Percentiles rank a stretch among this genome's conserved stretches.
These are phyloP conservation scores for Brevimyrus niger DNA, from an alignment of 2,113 vertebrate species.

Conservation along the genomic window DNA sequence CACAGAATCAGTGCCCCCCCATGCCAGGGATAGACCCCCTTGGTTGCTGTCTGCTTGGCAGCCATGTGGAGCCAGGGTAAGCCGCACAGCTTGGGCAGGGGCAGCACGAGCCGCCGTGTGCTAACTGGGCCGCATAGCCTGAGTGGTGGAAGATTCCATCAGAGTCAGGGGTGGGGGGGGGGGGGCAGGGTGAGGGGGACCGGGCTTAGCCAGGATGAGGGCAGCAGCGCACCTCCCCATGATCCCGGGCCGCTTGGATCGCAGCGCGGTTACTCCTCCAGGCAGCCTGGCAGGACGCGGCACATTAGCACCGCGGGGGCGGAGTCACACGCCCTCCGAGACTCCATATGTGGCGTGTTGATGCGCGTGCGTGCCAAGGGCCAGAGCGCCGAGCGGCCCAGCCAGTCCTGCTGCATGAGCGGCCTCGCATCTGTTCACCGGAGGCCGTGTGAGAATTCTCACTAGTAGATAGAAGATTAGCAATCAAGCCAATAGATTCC, in stretches of 20 bases:
- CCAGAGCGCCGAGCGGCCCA: slow-evolving; percentile 38
- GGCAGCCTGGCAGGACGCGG: slow-evolving; percentile 29
- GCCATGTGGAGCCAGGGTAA: background rate
- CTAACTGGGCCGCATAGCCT: background rate
- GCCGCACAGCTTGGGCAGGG: background rate
- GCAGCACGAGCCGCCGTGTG: background rate
- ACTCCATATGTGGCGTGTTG: slow-evolving; percentile 36
- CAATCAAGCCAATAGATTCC: background rate
- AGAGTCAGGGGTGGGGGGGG: background rate
- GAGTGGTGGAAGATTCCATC: background rate
- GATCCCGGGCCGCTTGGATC: slow-evolving; percentile 34
- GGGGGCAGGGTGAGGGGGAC: background rate
- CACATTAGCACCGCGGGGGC: slow-evolving; percentile 39
- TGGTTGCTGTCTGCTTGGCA: background rate
- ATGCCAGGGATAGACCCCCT: background rate
- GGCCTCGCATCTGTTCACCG: slow-evolving; percentile 24
- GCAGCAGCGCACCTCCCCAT: background rate
- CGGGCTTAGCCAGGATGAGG: background rate
- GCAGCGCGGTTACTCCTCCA: slow-evolving; percentile 45
- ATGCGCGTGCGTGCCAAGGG: slow-evolving; percentile 20
- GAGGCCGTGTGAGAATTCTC: slow-evolving; percentile 27
- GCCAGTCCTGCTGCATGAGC: slow-evolving; percentile 34
- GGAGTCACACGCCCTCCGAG: slow-evolving; percentile 28
- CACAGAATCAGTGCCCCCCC: background rate
- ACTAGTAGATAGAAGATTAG: background rate